Conservation (phyloP, 2,797 vertebrate species). For the Tangara arthus region DNA sequence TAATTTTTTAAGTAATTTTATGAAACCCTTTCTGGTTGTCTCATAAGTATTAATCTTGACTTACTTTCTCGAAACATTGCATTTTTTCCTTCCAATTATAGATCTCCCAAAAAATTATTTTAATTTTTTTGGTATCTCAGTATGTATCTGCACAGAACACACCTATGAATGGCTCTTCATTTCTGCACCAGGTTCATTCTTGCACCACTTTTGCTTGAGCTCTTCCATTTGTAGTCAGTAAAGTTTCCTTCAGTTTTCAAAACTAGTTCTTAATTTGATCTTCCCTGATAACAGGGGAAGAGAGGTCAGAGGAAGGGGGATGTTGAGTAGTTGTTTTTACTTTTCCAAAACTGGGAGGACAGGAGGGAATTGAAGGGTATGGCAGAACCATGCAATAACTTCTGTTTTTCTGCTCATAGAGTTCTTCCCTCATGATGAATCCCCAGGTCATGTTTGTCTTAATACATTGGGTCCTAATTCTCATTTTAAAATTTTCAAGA, state of each 20-base stretch:
- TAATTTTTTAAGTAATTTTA: not conserved
- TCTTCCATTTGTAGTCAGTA: not conserved
- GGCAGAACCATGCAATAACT: not conserved
- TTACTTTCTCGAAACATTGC: rapidly evolving
- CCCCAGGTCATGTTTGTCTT: not conserved
- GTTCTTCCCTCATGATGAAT: not conserved
- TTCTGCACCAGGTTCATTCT: not conserved
- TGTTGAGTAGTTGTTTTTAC: not conserved
- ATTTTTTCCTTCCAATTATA: not conserved
- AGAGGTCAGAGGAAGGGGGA: not conserved
- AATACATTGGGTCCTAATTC: not conserved
- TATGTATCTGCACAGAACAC: not conserved
- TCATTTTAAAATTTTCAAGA: not conserved
- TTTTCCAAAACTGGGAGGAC: not conserved
- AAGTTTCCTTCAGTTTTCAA: not conserved
- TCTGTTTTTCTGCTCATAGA: not conserved
- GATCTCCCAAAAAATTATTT: rapidly evolving
- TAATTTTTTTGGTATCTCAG: not conserved
- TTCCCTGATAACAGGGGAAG: not conserved
- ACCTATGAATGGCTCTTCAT: rapidly evolving
- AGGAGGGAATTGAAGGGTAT: not conserved
- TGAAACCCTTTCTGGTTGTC: not conserved
- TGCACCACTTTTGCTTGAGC: not conserved
- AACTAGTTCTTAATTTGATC: not conserved
- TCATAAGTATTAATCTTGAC: not conserved